Evolutionary conservation across 2,888 invertebrate species (phyloP).

Genomic region (Melikaiella ostensackeni): DNA sequence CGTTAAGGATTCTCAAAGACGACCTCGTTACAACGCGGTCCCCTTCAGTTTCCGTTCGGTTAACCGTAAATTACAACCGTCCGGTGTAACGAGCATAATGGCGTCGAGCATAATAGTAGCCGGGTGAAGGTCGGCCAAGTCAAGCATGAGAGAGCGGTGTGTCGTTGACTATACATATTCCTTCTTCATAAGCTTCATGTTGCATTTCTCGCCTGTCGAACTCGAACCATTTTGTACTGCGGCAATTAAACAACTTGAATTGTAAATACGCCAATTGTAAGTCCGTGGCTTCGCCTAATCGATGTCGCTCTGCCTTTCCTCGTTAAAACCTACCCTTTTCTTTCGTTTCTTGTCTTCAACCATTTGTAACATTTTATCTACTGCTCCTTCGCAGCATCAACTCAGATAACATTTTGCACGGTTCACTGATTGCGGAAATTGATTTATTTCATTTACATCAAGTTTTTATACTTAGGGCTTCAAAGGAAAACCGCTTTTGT

Average conservation of each 20-base stretch:
- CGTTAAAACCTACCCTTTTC: conserved; percentile 32
- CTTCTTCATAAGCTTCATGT: too few species aligned
- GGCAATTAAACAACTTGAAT: conserved; percentile 49
- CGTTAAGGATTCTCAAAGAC: conserved; percentile 50
- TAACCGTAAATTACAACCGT: conserved; percentile 75
- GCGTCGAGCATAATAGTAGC: conserved; percentile 64
- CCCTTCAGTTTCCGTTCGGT: conserved; percentile 74
- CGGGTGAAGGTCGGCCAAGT: conserved; percentile 75
- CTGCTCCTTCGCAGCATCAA: neutral
- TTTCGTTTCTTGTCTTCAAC: conserved; percentile 1
- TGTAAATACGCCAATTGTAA: conserved; percentile 49
- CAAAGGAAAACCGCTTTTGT: conserved; percentile 9
- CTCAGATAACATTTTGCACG: neutral
- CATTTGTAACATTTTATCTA: neutral
- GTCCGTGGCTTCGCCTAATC: conserved; percentile 21
- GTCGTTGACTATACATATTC: conserved; percentile 31
- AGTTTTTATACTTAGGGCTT: neutral
- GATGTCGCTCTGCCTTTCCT: conserved; percentile 12
- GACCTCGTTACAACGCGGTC: conserved; percentile 65
- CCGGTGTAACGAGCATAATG: conserved; percentile 74
- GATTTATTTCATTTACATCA: conserved; percentile 33
- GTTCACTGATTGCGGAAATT: conserved; percentile 16
- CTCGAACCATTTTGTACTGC: conserved; percentile 52
- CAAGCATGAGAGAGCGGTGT: conserved; percentile 56
- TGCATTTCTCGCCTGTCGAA: conserved; percentile 49